Base-by-base conservation (phyloP, 2,113 vertebrate species). In the Psophia crepitans region DNA sequence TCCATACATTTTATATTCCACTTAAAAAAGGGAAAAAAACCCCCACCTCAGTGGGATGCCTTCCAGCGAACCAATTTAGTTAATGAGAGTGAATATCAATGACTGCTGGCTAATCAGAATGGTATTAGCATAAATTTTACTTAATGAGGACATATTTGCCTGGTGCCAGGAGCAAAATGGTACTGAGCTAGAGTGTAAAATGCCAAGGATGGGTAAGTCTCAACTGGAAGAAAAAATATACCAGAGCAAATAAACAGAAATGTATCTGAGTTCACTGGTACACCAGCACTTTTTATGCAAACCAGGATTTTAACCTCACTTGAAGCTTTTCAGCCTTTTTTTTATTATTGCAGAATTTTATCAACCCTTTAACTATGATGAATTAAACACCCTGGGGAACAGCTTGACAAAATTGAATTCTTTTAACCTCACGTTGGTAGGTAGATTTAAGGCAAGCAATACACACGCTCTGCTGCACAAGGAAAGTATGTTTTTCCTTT, bases 31-130 rank as follows among this genome's bases (percentile, higher is more conserved):
- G 4, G 57, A 74, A 87, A 88, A 85, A 78, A 85, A 87, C n/a
- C n/a, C n/a, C n/a, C n/a, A n/a, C 68, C 89, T 91, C 35, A 1
- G 74, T 26, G 37, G 91, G 91, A 89, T 84, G 81, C 89, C 94
- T 96, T 95, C 95, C 95, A 97, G 93, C 0, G 23, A 94, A 96
- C 49, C 78, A 93, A 91, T 96, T 96, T 94, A 93, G 74, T 70
- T 97, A 97, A 97, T 95, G 89, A 96, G 94, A 93, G 66, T 56
- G 94, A 96, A 93, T 96, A 96, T 97, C 95, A 96, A 89, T 95
- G 94, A 96, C 91, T 95, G 89, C 82, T 90, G 70, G 84, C 54
- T 95, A 96, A 97, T 96, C 90, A 96, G 93, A 95, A 96, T 91
- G 70, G 80, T 82, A 97, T 97, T 96, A 96, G 95, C 89, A 93